Evolutionary conservation across 2,797 vertebrate genomes (phyloP).

Genomic region (Sebastes melanostomus): DNA sequence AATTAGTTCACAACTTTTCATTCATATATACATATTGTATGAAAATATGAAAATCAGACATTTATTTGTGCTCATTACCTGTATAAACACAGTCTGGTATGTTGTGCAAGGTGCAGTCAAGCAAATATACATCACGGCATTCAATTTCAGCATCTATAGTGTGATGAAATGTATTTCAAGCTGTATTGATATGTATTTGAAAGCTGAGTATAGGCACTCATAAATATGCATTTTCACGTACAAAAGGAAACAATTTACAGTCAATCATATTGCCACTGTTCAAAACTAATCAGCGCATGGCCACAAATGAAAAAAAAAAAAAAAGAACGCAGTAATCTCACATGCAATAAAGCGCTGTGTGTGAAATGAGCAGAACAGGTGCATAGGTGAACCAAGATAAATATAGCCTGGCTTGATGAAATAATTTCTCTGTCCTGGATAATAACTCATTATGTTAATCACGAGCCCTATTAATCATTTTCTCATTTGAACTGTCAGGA

Average conservation of each 20-base stretch:
- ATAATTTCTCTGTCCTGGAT: slow-evolving; percentile 79
- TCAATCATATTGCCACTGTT: slow-evolving; percentile 52
- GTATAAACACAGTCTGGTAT: background rate
- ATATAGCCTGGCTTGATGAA: slow-evolving; percentile 79
- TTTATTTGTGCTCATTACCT: background rate
- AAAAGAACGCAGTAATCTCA: slow-evolving; percentile 51
- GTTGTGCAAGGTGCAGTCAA: background rate
- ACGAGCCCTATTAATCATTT: slow-evolving; percentile 78
- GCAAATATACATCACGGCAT: background rate
- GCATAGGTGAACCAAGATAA: slow-evolving; percentile 79
- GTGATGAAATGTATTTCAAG: background rate
- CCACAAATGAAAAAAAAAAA: slow-evolving; percentile 47
- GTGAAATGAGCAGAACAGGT: slow-evolving; percentile 74
- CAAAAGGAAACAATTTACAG: slow-evolving; percentile 59
- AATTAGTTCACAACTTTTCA: background rate
- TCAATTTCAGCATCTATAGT: background rate
- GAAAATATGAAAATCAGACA: background rate
- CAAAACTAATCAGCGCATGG: slow-evolving; percentile 66
- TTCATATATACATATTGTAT: background rate
- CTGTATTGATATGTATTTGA: slow-evolving; percentile 2
- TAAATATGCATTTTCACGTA: slow-evolving; percentile 60
- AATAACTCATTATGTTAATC: slow-evolving; percentile 81
- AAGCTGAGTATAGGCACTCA: slow-evolving; percentile 28
- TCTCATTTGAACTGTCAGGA: slow-evolving; percentile 79
- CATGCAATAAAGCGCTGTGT: slow-evolving; percentile 65